phyloP scores from a whole-genome alignment of 2,113 vertebrate genomes.

The Tenrec ecaudatus region DNA sequence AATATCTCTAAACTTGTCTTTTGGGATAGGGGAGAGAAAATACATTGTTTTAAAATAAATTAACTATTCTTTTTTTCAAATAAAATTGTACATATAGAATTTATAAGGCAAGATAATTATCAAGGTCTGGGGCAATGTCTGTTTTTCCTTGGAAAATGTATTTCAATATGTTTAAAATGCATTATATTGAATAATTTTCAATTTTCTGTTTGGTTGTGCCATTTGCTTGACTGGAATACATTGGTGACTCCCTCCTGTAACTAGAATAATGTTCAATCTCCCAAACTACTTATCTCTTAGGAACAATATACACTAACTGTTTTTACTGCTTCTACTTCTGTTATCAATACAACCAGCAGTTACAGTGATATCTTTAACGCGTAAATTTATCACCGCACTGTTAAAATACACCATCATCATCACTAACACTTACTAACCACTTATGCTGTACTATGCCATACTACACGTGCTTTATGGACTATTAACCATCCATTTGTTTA shows the following conservation, averaged over 20 bases:
- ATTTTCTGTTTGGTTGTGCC: not conserved
- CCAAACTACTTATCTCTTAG: not conserved
- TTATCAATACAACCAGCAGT: not conserved
- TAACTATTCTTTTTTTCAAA: not conserved
- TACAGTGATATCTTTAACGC: not conserved
- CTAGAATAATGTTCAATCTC: not conserved
- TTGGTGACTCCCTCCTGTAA: not conserved
- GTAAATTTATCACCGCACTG: not conserved
- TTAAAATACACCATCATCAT: not conserved
- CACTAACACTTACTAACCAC: not conserved
- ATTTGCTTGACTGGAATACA: not conserved
- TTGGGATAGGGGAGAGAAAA: not conserved
- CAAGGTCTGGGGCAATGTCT: not conserved
- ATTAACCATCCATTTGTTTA: not conserved
- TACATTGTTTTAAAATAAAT: not conserved
- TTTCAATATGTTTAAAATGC: not conserved
- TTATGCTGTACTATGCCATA: not conserved
- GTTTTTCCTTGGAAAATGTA: not conserved
- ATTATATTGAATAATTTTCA: not conserved
- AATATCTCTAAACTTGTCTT: not conserved
- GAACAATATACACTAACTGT: not conserved
- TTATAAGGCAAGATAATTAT: not conserved
- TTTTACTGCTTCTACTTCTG: not conserved
- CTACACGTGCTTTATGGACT: not conserved
- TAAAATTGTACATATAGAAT: not conserved